Base-by-base conservation (phyloP, 2,113 vertebrate species). In the Paradoxurus hermaphroditus region DNA sequence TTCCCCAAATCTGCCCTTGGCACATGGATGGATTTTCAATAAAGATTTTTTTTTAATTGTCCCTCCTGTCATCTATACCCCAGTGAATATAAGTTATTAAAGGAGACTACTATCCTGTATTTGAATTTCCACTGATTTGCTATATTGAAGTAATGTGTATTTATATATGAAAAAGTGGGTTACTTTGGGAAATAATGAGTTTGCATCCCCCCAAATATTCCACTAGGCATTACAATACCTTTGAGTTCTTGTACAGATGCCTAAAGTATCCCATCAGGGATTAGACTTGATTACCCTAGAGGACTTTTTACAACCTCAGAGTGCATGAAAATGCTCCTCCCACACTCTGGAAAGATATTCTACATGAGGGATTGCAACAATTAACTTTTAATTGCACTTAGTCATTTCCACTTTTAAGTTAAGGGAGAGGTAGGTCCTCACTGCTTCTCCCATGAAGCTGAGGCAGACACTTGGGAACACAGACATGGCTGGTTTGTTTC, bases 361-460 rank as follows among this genome's bases (percentile, higher is more conserved):
- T 31, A 53, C 12, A 36, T 67, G 81, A 97, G 49, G 18, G 67
- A 86, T 72, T 59, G 39, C 31, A 79, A 94, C 79, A 96, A 91
- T 95, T 92, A 87, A 72, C 75, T 95, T 96, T 65, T 91, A 96
- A 90, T 94, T 95, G 59, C 34, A 75, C 31, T 72, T 94, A 41
- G 44, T 90, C 56, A 56, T 95, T 44, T 89, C 39, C 46, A 51
- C 53, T 93, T 95, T 85, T 39, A 87, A 96, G 49, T 46, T 51
- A 73, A 88, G 68, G 31, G 23, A 51, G 53, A 88, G 11, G 10
- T 34, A 44, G 14, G 41, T 12, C 18, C 39, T 51, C 49, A 67
- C 2, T 41, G 56, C 23, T 27, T 91, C 31, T 44, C 70, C 59
- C n/a, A 10, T 9, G 29, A 86, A 94, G 51, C 25, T 25, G 14